phyloP scores from a whole-genome alignment of 2,797 vertebrate species.

The Stomatorhinus walkeri region DNA sequence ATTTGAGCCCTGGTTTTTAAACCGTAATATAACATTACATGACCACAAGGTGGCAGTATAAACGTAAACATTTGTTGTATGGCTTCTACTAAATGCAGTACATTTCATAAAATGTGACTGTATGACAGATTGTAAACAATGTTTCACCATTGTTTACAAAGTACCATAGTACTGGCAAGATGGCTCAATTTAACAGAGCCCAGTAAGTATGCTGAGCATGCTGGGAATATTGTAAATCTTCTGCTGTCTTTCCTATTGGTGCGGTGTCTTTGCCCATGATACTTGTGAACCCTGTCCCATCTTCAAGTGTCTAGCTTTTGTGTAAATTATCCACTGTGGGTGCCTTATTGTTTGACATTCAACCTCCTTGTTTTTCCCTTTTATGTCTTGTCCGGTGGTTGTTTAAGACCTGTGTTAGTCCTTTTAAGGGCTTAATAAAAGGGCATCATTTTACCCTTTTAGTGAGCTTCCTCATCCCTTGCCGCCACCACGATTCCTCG shows the following conservation, averaged over 20 bases:
- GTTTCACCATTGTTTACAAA: neutral
- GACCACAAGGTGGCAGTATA: constrained; percentile 5
- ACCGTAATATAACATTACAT: neutral
- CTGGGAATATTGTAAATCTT: neutral
- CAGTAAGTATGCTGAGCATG: neutral
- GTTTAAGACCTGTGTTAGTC: neutral
- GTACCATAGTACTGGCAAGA: neutral
- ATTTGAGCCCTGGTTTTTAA: neutral
- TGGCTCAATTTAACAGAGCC: neutral
- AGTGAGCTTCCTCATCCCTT: too few relatives aligned
- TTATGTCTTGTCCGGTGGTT: neutral
- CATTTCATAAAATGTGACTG: neutral
- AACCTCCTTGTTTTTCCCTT: neutral
- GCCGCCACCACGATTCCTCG: too few relatives aligned
- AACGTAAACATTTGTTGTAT: neutral
- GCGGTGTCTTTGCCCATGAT: neutral
- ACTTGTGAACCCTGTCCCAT: neutral
- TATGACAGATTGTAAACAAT: neutral
- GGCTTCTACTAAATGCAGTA: neutral
- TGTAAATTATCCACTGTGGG: neutral
- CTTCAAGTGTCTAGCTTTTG: neutral
- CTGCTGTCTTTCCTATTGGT: neutral
- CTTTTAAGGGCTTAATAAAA: neutral
- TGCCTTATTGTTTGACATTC: neutral
- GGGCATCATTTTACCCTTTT: neutral